Percentiles rank a stretch among this genome's conserved stretches.
These are phyloP conservation scores for Drosophila planitibia DNA, from an alignment of 2,888 invertebrate genomes.

Conservation along the genomic window DNA sequence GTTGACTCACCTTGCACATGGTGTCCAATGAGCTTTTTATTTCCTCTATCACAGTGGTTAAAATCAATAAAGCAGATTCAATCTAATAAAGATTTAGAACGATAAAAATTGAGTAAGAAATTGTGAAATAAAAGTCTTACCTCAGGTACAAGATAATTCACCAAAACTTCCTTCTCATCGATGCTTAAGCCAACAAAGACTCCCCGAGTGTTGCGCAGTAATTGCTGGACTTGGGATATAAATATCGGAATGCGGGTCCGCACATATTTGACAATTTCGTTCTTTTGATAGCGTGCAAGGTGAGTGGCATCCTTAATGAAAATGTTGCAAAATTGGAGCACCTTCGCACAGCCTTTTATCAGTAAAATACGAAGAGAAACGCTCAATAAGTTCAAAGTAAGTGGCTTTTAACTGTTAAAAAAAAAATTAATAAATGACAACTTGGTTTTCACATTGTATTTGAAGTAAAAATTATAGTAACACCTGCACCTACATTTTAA, in stretches of 20 bases:
- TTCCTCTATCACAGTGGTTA: constrained; percentile 87
- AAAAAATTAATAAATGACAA: not conserved
- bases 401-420: not conserved
- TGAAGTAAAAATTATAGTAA: not conserved
- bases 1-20: constrained; percentile 86
- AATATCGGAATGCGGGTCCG: constrained; percentile 89
- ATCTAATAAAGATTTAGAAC: constrained; percentile 84
- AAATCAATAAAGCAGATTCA: constrained; percentile 87
- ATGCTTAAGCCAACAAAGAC: constrained; percentile 87
- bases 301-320: constrained; percentile 88
- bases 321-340: constrained; percentile 88
- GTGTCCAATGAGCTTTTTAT: constrained; percentile 88
- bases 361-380: not conserved
- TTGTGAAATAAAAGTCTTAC: constrained; percentile 80
- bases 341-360: constrained; percentile 86
- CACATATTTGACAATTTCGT: constrained; percentile 89
- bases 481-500: too few relatives aligned
- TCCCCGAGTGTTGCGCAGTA: constrained; percentile 87
- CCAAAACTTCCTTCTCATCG: constrained; percentile 88
- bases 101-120: too few relatives aligned
- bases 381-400: not conserved
- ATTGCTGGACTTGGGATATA: constrained; percentile 88
- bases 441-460: not conserved
- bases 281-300: constrained; percentile 88
- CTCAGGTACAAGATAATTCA: constrained; percentile 89